A percentile compares a stretch with the other conserved stretches of the same genome.
Conservation (phyloP, 2,113 vertebrate genomes). For the Elephas maximus region DNA sequence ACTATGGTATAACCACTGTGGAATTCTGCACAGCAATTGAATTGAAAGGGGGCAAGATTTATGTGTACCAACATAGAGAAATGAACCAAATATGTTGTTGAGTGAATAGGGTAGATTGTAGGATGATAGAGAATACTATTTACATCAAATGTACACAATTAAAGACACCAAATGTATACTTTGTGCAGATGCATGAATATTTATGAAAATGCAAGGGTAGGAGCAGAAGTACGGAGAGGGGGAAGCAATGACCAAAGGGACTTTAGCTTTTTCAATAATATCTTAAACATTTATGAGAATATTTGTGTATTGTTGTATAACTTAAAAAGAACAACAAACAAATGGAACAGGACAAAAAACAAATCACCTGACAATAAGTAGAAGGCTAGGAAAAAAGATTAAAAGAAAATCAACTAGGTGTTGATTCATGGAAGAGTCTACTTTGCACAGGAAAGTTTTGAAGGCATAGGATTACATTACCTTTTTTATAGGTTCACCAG, state of each 20-base stretch:
- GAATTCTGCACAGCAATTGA: neutral
- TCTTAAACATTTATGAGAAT: neutral
- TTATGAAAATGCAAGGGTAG: neutral
- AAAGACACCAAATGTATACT: neutral
- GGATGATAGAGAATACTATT: neutral
- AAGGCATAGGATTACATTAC: neutral
- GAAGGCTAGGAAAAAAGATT: neutral
- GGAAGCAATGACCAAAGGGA: neutral
- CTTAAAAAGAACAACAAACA: neutral
- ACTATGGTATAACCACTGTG: no score
- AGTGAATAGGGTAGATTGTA: neutral
- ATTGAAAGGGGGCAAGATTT: neutral
- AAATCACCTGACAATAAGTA: no score
- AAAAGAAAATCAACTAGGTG: neutral
- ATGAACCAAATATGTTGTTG: neutral
- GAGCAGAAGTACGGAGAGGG: neutral
- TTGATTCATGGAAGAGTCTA: neutral
- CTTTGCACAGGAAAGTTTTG: no score
- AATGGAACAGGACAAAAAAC: neutral
- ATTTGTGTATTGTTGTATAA: no score
- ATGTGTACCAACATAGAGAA: no score
- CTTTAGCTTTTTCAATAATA: neutral
- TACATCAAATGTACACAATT: neutral
- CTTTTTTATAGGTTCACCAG: neutral
- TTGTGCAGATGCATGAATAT: neutral